Percentiles rank a stretch among this genome's conserved stretches.
Evolutionary conservation across 1,140 invertebrate genomes (phyloP).

Genomic region (Neoseiulus cucumeris): DNA sequence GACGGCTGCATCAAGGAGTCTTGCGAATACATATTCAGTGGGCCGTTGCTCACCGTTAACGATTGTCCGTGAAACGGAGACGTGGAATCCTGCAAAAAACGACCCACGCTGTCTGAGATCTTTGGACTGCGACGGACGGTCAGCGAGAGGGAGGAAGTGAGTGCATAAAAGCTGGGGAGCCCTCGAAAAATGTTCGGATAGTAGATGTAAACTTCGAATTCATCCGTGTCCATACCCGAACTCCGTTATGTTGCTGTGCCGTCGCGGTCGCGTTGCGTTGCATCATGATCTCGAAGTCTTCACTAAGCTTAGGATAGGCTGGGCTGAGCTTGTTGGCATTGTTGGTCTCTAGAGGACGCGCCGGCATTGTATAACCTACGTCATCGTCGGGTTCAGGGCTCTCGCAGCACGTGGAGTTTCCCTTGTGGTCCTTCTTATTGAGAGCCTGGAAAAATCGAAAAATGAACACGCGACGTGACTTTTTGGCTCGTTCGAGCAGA

Average conservation of each 20-base stretch:
- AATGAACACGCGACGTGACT: no score
- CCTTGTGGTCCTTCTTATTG: constrained; percentile 7
- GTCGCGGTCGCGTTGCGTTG: background rate
- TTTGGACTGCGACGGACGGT: no score
- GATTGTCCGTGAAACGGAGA: constrained; percentile 11
- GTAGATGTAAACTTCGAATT: no score
- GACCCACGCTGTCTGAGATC: background rate
- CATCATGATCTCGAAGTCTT: constrained; percentile 11
- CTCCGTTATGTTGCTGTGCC: constrained; percentile 6
- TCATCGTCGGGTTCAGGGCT: background rate
- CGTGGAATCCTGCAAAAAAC: background rate
- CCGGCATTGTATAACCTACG: background rate
- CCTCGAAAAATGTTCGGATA: no score
- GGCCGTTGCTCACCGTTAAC: constrained; percentile 4
- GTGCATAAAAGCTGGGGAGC: no score
- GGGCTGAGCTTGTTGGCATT: constrained; percentile 9
- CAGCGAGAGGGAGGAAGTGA: no score
- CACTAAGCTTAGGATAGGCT: background rate
- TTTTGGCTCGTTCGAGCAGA: no score
- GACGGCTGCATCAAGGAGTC: constrained; percentile 7
- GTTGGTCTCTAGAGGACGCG: background rate
- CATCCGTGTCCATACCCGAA: background rate
- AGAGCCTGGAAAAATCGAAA: background rate
- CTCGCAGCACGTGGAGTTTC: background rate
- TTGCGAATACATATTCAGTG: constrained; percentile 8